Base-by-base conservation (phyloP, 2,888 invertebrate genomes). In the Malthinus seriepunctatus region DNA sequence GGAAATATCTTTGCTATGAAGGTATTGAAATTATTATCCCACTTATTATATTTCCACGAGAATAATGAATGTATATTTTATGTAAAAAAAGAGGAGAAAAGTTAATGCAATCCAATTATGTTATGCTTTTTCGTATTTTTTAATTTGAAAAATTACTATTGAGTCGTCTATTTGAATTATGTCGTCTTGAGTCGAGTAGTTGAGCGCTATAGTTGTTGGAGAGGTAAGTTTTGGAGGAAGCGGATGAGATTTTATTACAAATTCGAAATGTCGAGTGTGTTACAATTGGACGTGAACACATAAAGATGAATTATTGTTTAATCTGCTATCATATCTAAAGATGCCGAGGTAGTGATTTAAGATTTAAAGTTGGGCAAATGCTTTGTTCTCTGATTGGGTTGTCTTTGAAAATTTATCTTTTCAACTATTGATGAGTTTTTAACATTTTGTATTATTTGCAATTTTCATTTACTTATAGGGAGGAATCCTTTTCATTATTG, bases 231-330 rank as follows among this genome's bases (percentile, higher is more conserved):
- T 14, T 42, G 14, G 23, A 42, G 39, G 39, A 23, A 23, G 3
- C 5, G 23, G 23, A 23, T 23, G 2, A 23, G 23, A 23, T 23
- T 11, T 42, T 34, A 48, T 48, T 48, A 8, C 9, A 35, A 23
- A 33, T 14, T 34, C 12, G 48, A 33, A 15, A 33, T 15, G 48
- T 48, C 12, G 46, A 46, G 46, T 46, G 23, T 23, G 46, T 11
- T 11, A 10, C 11, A 32, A 42, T 14, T 42, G 38, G 32, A 32
- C 34, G 15, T 32, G 45, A 51, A 56, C 48, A 56, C 44, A 60
- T 56, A 60, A 52, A 60, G 48, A 60, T 56, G 60, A 60, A 60
- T 60, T 60, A 60, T 60, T 48, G 60, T 60, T 60, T 60, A 60
- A 60, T 60, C 60, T 56, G 33, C 42, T 46, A 42, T 51, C 55